Conservation (phyloP, 1,140 invertebrate genomes). For the Coelopa frigida region DNA sequence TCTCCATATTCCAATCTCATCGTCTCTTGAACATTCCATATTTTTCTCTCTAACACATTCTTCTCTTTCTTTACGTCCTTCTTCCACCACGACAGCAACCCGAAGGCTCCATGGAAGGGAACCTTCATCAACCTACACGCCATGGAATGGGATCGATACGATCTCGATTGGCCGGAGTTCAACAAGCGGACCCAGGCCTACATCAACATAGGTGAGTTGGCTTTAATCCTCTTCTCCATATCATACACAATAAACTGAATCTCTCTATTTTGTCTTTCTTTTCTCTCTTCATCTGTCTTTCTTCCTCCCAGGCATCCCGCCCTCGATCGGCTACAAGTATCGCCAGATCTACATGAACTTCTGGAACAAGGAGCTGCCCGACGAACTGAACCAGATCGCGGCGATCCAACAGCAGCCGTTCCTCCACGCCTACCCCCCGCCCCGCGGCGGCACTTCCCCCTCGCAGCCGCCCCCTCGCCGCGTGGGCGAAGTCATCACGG, state of each 20-base stretch:
- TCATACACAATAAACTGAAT: too few relatives aligned
- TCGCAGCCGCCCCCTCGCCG: conserved; percentile 9
- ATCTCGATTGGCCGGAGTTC: conserved; percentile 73
- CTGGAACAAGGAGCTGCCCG: conserved; percentile 64
- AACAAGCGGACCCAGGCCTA: conserved; percentile 63
- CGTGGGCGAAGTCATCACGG: conserved; percentile 36
- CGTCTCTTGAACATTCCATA: too few relatives aligned
- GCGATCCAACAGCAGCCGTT: conserved; percentile 32
- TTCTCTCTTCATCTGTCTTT: conserved; percentile 2
- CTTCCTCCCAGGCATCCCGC: conserved; percentile 56
- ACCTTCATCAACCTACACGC: conserved; percentile 51
- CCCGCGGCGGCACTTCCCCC: conserved; percentile 2
- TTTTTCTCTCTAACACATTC: background rate
- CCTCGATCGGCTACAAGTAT: conserved; percentile 56
- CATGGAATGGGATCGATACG: conserved; percentile 58
- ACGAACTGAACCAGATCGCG: conserved; percentile 50
- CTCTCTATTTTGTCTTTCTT: background rate
- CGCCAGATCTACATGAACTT: conserved; percentile 58
- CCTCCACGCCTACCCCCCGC: conserved; percentile 8
- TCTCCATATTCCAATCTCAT: too few relatives aligned
- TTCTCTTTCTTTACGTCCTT: conserved; percentile 20
- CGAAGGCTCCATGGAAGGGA: conserved; percentile 58
- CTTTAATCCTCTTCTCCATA: too few relatives aligned
- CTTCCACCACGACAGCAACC: too few relatives aligned
- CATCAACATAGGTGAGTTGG: conserved; percentile 63